Evolutionary conservation across 1,140 invertebrate species (phyloP), one percentile per base, ranked within the genome.

Genomic region (Drosophila busckii): DNA sequence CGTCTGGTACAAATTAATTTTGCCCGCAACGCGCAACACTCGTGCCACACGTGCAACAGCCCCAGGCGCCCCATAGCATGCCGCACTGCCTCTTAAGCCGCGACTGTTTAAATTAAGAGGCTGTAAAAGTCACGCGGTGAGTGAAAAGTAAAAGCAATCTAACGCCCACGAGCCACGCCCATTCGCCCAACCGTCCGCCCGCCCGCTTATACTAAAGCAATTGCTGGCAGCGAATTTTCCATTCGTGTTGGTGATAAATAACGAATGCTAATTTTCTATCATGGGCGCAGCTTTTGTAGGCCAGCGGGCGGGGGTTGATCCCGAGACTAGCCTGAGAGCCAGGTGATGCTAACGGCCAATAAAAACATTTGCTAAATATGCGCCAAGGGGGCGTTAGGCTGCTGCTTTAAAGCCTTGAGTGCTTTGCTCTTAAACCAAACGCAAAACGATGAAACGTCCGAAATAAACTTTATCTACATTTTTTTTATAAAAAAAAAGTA

Each of bases 1-100:
- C 76, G 76, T 83, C 76, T 83, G 70, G 55, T 70, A 83, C 75
- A 83, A 82, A 82, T 82, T 82, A 83, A 82, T 83, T 82, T 82
- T 49, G 58, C 34, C 49, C 46, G 28, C 37, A 20, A 13, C 16
- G 5, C 28, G 3, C 13, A 9, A 17, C 5, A 3, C 35, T 29
- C 8, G 7, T 8, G 23, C 2, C n/a, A 7, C 25, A 17, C 29
- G 13, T 12, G 12, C 17, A 5, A 3, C 3, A 20, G 34, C 48
- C 44, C 52, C 26, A 34, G 62, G 52, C 38, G 34, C 6, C 29
- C 9, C 49, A 23, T 55, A 49, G 25, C 23, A 15, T 31, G 23
- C 41, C 31, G 15, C 17, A 17, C 45, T 23, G 12, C 29, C 62
- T 9, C 35, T 44, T 58, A 15, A 35, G 46, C 13, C 28, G 55